Evolutionary conservation across 1,140 invertebrate genomes (phyloP).

Genomic region (Chlorops oryzae): DNA sequence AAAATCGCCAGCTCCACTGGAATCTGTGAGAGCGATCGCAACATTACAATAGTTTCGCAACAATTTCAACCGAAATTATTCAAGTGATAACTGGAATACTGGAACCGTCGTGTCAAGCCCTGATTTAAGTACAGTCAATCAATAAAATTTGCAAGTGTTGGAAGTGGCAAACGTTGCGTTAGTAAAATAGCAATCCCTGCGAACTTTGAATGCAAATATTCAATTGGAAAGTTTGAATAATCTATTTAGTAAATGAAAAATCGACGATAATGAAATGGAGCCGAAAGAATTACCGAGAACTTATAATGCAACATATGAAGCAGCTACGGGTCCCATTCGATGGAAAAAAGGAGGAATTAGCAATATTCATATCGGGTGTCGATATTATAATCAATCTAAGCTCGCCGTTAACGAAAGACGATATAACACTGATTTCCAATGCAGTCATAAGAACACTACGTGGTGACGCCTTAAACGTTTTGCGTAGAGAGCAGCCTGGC

Average conservation of each 20-base stretch:
- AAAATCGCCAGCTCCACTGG: too few species aligned
- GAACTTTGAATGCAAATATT: not conserved
- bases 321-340: not conserved
- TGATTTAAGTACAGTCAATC: too few species aligned
- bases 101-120: too few species aligned
- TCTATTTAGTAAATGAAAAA: not conserved
- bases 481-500: not conserved
- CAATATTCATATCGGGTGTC: not conserved
- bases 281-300: not conserved
- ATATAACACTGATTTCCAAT: too few species aligned
- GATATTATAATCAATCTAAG: not conserved
- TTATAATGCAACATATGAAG: not conserved
- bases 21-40: too few species aligned
- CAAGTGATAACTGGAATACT: not conserved
- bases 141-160: not conserved
- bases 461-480: not conserved
- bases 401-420: too few species aligned
- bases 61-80: slow-evolving; percentile 1
- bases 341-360: slow-evolving; percentile 3
- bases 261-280: not conserved
- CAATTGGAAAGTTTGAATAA: not conserved
- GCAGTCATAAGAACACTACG: slow-evolving; percentile 3
- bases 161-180: not conserved
- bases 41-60: too few species aligned
- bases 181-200: not conserved